Conservation (phyloP, 2,797 vertebrate genomes). For the Channallabes apus region DNA sequence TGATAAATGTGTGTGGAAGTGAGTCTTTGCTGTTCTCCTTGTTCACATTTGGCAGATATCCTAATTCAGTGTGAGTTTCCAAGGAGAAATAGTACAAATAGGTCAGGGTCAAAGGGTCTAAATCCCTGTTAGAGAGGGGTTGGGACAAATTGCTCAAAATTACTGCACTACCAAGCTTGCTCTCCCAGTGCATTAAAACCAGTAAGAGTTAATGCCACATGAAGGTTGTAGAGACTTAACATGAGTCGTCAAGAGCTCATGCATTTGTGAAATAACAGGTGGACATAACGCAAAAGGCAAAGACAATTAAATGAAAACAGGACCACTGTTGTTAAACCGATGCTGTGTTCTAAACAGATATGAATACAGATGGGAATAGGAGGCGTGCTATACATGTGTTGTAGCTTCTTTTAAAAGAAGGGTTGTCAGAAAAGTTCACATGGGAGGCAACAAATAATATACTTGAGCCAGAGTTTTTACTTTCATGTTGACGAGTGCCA, state of each 20-base stretch:
- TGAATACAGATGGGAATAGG: not conserved
- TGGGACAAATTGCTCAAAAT: conserved; percentile 11
- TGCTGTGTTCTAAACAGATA: not conserved
- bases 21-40: not conserved
- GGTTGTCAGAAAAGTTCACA: not conserved
- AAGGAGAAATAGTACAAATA: conserved; percentile 2
- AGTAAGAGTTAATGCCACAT: not conserved
- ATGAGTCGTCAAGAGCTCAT: not conserved
- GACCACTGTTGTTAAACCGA: not conserved
- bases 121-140: conserved; percentile 6
- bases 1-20: not conserved
- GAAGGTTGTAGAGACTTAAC: not conserved
- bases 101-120: conserved; percentile 7
- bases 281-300: not conserved
- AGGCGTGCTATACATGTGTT: not conserved
- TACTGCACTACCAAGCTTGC: not conserved
- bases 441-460: not conserved
- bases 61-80: not conserved
- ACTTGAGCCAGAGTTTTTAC: not conserved
- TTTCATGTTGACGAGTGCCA: not conserved
- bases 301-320: not conserved
- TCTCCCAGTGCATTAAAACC: not conserved
- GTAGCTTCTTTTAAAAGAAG: not conserved
- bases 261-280: not conserved
- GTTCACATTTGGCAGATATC: not conserved